Evolutionary conservation across 2,888 invertebrate species (phyloP).

Genomic region (Xestia c-nigrum): DNA sequence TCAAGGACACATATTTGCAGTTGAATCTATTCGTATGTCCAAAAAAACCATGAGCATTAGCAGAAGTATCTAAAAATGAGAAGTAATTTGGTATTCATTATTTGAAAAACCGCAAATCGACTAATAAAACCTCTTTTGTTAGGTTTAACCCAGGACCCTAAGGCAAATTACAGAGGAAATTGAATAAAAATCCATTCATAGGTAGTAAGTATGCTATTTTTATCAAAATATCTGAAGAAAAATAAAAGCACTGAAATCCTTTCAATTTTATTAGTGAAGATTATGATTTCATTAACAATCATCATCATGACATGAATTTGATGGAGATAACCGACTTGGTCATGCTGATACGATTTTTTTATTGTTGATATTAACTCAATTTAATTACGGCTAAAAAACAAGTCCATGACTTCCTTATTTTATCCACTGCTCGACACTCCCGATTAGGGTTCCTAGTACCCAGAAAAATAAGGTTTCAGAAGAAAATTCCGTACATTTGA

Average conservation of each 20-base stretch:
- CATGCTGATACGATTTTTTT: constrained; percentile 16
- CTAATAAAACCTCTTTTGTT: neutral
- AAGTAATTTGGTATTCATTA: neutral
- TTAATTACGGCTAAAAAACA: neutral
- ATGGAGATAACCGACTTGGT: constrained; percentile 9
- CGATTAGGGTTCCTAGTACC: neutral
- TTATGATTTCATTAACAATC: constrained; percentile 6
- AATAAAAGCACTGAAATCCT: constrained; percentile 8
- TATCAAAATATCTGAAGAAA: neutral
- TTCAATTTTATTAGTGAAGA: neutral
- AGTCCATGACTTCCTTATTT: neutral
- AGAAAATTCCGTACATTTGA: neutral
- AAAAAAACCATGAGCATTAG: neutral
- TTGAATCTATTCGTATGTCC: neutral
- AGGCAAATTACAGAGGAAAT: neutral
- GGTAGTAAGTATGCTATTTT: neutral
- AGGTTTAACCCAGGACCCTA: neutral
- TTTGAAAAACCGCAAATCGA: neutral
- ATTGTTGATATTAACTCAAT: neutral
- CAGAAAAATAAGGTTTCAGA: neutral
- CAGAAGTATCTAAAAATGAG: neutral
- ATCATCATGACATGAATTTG: constrained; percentile 30
- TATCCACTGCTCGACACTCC: neutral
- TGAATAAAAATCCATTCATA: neutral
- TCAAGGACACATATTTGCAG: constrained; percentile 3